phyloP scores from a whole-genome alignment of 2,888 invertebrate genomes.

The Melolontha melolontha region DNA sequence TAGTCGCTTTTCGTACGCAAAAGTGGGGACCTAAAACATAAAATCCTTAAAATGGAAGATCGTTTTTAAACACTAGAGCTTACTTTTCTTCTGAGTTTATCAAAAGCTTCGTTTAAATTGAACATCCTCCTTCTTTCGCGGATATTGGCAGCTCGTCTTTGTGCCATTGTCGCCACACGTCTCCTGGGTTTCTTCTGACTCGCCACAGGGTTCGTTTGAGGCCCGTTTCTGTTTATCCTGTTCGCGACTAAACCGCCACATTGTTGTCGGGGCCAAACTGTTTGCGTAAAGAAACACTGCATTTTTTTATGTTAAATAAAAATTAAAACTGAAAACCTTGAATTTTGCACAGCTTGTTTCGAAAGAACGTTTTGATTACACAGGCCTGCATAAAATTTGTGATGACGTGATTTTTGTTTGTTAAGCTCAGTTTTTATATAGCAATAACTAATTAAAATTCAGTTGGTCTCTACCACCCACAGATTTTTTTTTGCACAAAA shows the following conservation, averaged over 20 bases:
- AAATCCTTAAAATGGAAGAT: background rate
- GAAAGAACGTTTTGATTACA: too few relatives aligned
- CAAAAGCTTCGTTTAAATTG: conserved; percentile 95
- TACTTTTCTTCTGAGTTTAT: conserved; percentile 89
- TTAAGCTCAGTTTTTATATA: too few relatives aligned
- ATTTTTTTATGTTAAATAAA: background rate
- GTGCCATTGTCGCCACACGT: conserved; percentile 90
- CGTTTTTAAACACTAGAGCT: background rate
- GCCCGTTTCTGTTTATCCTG: conserved; percentile 56
- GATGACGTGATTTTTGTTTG: too few relatives aligned
- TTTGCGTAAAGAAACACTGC: background rate
- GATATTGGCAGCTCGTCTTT: conserved; percentile 92
- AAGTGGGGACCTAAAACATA: conserved; percentile 83
- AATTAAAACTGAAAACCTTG: too few relatives aligned
- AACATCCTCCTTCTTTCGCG: conserved; percentile 94
- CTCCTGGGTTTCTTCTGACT: conserved; percentile 84
- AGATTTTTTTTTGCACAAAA: too few relatives aligned
- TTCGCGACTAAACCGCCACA: conserved; percentile 67
- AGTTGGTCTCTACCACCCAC: too few relatives aligned
- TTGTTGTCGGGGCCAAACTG: conserved; percentile 70
- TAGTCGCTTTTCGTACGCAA: conserved; percentile 95
- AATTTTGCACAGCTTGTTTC: too few relatives aligned
- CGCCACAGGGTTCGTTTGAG: conserved; percentile 57
- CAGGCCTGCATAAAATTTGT: too few relatives aligned
- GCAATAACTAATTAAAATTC: too few relatives aligned